phyloP scores from a whole-genome alignment of 2,888 invertebrate genomes.

The Drosophila stalkeri region DNA sequence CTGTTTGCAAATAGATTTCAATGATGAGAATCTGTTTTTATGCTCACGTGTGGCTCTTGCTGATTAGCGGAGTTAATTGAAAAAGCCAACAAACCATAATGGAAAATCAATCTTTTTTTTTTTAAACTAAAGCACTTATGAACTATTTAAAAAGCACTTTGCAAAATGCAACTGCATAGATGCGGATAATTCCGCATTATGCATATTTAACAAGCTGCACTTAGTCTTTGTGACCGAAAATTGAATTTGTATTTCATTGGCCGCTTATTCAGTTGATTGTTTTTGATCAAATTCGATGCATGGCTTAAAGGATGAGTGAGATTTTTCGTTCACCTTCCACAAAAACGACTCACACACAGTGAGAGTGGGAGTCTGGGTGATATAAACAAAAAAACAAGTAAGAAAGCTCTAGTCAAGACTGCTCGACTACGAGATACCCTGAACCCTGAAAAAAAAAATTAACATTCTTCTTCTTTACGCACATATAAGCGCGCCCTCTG shows the following conservation, averaged over 20 bases:
- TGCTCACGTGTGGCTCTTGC: neutral
- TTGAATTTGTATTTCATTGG: conserved; percentile 32
- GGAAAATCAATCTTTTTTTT: neutral
- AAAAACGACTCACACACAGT: neutral
- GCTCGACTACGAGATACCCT: no score
- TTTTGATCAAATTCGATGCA: conserved; percentile 41
- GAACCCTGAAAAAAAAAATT: no score
- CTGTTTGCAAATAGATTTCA: neutral
- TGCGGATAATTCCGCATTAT: conserved; percentile 1
- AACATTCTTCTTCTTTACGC: no score
- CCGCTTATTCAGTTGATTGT: conserved; percentile 50
- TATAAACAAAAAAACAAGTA: conserved; percentile 13
- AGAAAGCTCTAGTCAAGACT: no score
- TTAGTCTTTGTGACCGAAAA: conserved; percentile 10
- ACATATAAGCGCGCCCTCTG: no score
- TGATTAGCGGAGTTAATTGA: conserved; percentile 1
- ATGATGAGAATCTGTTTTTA: neutral
- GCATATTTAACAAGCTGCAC: conserved; percentile 5
- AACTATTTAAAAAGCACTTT: conserved; percentile 6
- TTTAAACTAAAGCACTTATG: conserved; percentile 4
- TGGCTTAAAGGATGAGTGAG: conserved; percentile 38
- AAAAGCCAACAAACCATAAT: conserved; percentile 9
- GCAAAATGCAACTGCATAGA: neutral
- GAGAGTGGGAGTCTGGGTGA: neutral
- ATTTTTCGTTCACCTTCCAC: conserved; percentile 41